Evolutionary conservation across 1,140 invertebrate genomes (phyloP).

Genomic region (Pachypsylla venusta): DNA sequence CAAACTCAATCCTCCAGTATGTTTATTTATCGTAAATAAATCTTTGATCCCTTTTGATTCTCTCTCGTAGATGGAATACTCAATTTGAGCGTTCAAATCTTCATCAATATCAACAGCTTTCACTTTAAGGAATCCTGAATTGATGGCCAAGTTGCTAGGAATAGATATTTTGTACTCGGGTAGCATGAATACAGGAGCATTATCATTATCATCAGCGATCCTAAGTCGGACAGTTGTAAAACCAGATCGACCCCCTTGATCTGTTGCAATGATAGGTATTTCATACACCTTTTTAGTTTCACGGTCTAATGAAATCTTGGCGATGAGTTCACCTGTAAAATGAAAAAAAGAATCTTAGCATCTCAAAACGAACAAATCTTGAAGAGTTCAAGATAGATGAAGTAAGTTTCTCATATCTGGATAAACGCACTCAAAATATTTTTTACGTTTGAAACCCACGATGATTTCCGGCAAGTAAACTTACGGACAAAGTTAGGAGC

Average conservation of each 20-base stretch:
- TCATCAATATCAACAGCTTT: constrained; percentile 18
- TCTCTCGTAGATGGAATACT: constrained; percentile 56
- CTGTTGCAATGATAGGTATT: constrained; percentile 67
- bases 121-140: constrained; percentile 46
- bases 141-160: constrained; percentile 41
- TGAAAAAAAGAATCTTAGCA: not conserved
- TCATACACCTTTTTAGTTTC: constrained; percentile 58
- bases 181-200: constrained; percentile 60
- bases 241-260: constrained; percentile 64
- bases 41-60: constrained; percentile 40
- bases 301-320: constrained; percentile 58
- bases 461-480: no score
- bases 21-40: constrained; percentile 47
- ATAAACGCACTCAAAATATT: no score
- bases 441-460: no score
- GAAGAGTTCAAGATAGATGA: no score
- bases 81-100: constrained; percentile 32
- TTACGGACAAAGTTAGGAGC: no score
- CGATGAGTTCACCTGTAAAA: constrained; percentile 53
- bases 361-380: not conserved
- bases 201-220: constrained; percentile 76
- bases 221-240: constrained; percentile 63
- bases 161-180: constrained; percentile 65
- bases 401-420: no score
- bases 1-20: constrained; percentile 50